Base-by-base conservation (phyloP, 2,113 vertebrate species). In the Onychostoma macrolepis region DNA sequence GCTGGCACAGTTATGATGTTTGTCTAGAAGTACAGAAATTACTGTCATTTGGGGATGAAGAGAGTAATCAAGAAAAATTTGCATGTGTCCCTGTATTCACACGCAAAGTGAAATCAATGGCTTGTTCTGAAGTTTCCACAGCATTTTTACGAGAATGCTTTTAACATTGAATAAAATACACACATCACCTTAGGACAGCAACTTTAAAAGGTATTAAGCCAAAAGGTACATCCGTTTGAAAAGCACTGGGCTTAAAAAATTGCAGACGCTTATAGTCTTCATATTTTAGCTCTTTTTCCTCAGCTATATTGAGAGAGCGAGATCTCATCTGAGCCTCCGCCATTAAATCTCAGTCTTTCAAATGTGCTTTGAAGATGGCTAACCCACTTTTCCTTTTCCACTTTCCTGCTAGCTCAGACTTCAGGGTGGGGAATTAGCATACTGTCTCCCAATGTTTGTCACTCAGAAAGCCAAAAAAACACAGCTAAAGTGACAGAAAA, bases 281-380 rank as follows among this genome's bases (percentile, higher is more conserved):
- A 48, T 19, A 36, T 33, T 85, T 33, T 13, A 69, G 6, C 48
- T 43, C 19, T 75, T 33, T 84, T 38, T 74, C 38, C 61, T 82
- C 65, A n/a, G 81, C 26, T 82, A 11, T 75, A 30, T 19, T 30
- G 50, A 86, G 53, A 63, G 79, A 82, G n/a, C n/a, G 69, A 82
- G 79, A 90, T 88, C 67, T 82, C 69, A 74, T 82, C 79, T 82
- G 53, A 53, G 82, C 50, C 75, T 58, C 77, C 63, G 61, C 88
- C 79, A 58, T 43, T 85, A 83, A 84, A 87, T 75, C 89, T 88
- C 89, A 88, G 72, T 77, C 83, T 88, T 77, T 53, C 30, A 84
- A 81, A 81, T 87, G 71, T 84, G 45, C 89, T 94, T 93, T 94
- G 89, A 93, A 90, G 90, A 91, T 91, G 83, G 87, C 90, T 92